Conservation (phyloP, 2,113 vertebrate species). For the Sorex fumeus region DNA sequence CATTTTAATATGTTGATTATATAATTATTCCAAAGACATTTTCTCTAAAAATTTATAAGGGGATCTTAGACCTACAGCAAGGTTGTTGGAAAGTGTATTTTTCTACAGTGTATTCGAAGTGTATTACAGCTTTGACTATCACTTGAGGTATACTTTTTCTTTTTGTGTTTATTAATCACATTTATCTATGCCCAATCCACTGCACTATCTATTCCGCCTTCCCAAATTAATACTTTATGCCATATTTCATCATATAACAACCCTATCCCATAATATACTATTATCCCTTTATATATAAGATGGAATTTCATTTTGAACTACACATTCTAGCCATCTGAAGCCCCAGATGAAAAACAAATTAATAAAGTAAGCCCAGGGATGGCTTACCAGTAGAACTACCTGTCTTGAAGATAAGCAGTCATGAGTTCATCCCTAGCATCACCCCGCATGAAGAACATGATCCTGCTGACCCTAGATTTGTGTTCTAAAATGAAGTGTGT, state of each 20-base stretch:
- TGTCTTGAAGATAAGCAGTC: no score
- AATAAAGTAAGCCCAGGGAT: background rate
- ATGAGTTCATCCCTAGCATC: no score
- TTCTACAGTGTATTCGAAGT: no score
- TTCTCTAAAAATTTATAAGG: slow-evolving; percentile 22
- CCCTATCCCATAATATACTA: background rate
- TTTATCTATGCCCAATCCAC: background rate
- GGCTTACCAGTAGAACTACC: no score
- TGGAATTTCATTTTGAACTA: slow-evolving; percentile 20
- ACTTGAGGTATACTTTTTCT: slow-evolving; percentile 3
- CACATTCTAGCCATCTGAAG: background rate
- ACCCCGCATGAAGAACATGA: no score
- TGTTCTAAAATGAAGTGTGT: no score
- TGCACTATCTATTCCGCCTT: no score
- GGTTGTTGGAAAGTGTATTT: slow-evolving; percentile 22
- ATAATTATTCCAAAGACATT: background rate
- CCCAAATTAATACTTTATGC: background rate
- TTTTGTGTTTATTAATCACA: slow-evolving; percentile 33
- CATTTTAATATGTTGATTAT: slow-evolving; percentile 30
- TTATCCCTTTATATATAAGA: slow-evolving; percentile 22
- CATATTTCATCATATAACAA: slow-evolving; percentile 42
- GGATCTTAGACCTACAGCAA: background rate
- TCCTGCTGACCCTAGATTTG: no score
- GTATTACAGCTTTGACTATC: slow-evolving; percentile 6
- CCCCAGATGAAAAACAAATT: background rate